Percentiles rank a stretch among this genome's conserved stretches.
These are phyloP conservation scores for Drosophila antonietae DNA, from an alignment of 2,888 invertebrate genomes.

Conservation along the genomic window DNA sequence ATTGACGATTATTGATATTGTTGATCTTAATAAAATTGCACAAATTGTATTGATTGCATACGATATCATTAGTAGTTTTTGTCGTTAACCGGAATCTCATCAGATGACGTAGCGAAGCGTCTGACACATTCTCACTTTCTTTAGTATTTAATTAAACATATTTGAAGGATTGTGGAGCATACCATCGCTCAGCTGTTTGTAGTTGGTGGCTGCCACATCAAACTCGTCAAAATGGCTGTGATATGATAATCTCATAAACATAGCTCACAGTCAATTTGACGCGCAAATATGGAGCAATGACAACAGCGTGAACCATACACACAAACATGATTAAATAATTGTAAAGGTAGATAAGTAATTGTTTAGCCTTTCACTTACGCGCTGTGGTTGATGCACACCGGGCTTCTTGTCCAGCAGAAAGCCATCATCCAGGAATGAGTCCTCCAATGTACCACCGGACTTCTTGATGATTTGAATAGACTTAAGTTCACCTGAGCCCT, in stretches of 20 bases:
- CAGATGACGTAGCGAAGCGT: background rate
- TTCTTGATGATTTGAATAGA: constrained; percentile 99
- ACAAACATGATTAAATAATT: background rate
- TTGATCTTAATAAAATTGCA: background rate
- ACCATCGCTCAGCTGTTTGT: constrained; percentile 3
- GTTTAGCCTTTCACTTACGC: constrained; percentile 62
- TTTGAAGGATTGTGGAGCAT: too few species aligned
- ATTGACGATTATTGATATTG: background rate
- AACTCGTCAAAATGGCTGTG: constrained; percentile 85
- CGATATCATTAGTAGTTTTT: background rate
- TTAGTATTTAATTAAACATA: background rate
- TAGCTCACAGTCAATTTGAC: constrained; percentile 85
- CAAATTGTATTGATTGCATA: background rate
- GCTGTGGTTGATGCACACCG: constrained; percentile 98
- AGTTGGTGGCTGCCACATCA: constrained; percentile 64
- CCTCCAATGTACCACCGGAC: constrained; percentile 95
- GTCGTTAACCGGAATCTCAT: background rate
- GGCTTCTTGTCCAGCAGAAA: constrained; percentile 98
- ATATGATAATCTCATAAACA: constrained; percentile 79
- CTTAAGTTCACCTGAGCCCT: constrained; percentile 97
- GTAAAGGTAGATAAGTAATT: background rate
- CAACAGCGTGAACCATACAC: background rate
- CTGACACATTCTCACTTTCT: constrained; percentile 15
- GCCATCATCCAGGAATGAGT: constrained; percentile 98
- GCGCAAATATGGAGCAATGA: constrained; percentile 68